Percentiles rank a stretch among this genome's conserved stretches.
These are phyloP conservation scores for Cheilosia impressa DNA, from an alignment of 2,888 invertebrate species.

Conservation along the genomic window DNA sequence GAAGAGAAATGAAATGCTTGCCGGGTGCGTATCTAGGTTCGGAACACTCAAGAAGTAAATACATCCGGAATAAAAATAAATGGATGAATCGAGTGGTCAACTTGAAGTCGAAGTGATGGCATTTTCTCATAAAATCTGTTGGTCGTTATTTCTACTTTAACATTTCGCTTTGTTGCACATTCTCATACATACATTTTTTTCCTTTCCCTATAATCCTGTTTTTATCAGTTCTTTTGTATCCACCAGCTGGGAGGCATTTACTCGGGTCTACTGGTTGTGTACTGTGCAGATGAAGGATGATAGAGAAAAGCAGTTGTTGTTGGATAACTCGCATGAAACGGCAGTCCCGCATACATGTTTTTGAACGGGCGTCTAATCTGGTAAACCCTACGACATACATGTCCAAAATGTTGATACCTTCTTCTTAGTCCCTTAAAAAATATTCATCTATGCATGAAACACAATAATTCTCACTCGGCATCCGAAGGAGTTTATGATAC, in stretches of 20 bases:
- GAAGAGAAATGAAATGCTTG: constrained; percentile 31
- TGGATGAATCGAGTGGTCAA: constrained; percentile 16
- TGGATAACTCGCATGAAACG: constrained; percentile 29
- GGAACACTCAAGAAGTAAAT: constrained; percentile 29
- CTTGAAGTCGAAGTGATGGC: background rate
- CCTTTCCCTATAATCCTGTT: constrained; percentile 1
- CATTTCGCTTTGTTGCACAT: constrained; percentile 10
- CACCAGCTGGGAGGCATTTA: constrained; percentile 4
- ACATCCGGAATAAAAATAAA: constrained; percentile 26
- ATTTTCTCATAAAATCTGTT: constrained; percentile 39
- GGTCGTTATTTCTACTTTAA: constrained; percentile 46
- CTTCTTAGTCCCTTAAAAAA: constrained; percentile 52
- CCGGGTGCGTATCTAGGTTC: background rate
- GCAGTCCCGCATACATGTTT: constrained; percentile 16
- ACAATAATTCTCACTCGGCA: constrained; percentile 65
- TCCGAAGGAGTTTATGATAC: constrained; percentile 30
- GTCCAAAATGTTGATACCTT: background rate
- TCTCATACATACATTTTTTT: constrained; percentile 4
- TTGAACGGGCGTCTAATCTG: no score
- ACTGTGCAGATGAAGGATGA: constrained; percentile 29
- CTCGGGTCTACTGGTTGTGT: background rate
- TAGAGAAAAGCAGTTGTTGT: constrained; percentile 32
- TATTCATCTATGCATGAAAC: constrained; percentile 74
- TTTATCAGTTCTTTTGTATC: constrained; percentile 20
- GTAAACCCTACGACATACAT: no score